Base-by-base conservation (phyloP, 1,140 invertebrate genomes). In the Panonychus citri region DNA sequence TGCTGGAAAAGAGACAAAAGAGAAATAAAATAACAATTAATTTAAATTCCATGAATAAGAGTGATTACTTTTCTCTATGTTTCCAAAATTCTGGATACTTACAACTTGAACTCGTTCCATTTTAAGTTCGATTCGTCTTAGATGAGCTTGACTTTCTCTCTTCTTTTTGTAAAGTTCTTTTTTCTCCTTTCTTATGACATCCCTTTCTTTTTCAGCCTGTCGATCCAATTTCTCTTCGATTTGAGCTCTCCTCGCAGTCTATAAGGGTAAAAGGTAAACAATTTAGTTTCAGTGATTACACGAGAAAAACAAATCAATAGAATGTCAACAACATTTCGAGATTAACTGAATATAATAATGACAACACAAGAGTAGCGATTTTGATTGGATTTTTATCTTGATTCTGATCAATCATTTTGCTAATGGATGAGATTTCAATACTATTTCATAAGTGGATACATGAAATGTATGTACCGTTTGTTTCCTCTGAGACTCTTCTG, bases 171-270 rank as follows among this genome's bases (percentile, higher is more conserved):
- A 90, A 42, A 95, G 68, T 59, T 85, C 80, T 67, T 85, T 79
- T 49, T 84, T 75, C 69, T 93, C 85, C 63, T 80, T 79, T 65
- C 81, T 80, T 28, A 91, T 71, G 63, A 82, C 78, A 64, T 87
- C 85, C 62, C 82, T 85, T 68, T 95, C 87, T 66, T 81, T 75
- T 53, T 81, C 75, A 48, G 85, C 84, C 65, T 85, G 84, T 65
- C 90, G 84, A 67, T 95, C 89, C 34, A 96, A 76, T 69, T 91
- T 88, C 58, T 83, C 80, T 69, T 95, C 90, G 30, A 96, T 83
- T 72, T 86, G 79, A 13, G 83, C 83, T 65, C 81, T 76, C 68
- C 83, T 83, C 59, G 82, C 77, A 65, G 82, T 80, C 81, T 83
- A 62, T 53, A 69, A 71, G 56, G 55, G n/a, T 42, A 37, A n/a